These are phyloP conservation scores for Thera obeliscata DNA, from an alignment of 2,888 invertebrate species.

Conservation along the genomic window DNA sequence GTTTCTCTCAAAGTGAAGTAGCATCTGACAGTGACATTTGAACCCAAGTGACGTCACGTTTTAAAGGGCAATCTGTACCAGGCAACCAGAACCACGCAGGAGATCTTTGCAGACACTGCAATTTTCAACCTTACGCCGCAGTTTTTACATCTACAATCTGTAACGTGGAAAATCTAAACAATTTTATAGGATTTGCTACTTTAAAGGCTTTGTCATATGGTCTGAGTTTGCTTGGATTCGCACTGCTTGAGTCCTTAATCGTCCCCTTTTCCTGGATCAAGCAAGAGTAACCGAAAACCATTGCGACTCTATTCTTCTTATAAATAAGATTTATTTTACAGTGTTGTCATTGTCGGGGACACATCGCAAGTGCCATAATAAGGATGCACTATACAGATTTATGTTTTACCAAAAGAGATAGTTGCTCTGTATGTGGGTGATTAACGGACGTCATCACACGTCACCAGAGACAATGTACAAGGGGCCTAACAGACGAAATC, in stretches of 20 bases:
- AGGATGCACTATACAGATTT: constrained; percentile 13
- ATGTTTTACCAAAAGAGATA: constrained; percentile 29
- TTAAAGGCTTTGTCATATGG: not conserved
- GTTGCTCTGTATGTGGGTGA: constrained; percentile 12
- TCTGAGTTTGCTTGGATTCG: not conserved
- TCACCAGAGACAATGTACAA: constrained; percentile 22
- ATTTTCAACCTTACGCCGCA: constrained; percentile 34
- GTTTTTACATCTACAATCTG: not conserved
- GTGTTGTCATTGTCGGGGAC: not conserved
- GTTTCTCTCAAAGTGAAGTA: constrained; percentile 5
- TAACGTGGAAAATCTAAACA: constrained; percentile 7
- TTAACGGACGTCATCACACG: constrained; percentile 21
- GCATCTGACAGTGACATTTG: constrained; percentile 36
- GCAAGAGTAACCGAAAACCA: not conserved
- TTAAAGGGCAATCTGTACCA: constrained; percentile 70
- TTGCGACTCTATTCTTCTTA: not conserved
- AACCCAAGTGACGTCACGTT: constrained; percentile 72
- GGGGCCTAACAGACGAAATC: constrained; percentile 22
- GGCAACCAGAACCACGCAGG: constrained; percentile 54
- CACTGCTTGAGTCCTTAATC: constrained; percentile 5
- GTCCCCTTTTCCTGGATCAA: not conserved
- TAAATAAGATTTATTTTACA: not conserved
- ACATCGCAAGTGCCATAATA: not conserved
- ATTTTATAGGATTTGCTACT: not conserved
- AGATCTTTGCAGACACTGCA: constrained; percentile 38